Evolutionary conservation across 2,113 vertebrate species (phyloP).

Genomic region (Cromileptes altivelis): DNA sequence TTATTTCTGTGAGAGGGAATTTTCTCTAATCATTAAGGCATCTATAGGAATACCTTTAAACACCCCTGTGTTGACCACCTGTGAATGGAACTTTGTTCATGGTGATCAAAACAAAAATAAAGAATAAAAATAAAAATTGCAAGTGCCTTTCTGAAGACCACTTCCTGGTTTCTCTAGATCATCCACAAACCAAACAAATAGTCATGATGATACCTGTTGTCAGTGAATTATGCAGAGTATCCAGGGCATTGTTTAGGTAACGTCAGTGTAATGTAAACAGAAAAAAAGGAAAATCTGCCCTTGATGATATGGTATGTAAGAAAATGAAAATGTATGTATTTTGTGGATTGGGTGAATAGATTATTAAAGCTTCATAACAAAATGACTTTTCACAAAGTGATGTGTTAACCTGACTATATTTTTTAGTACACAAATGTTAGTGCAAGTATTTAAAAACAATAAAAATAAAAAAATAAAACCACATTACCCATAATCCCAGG

Average conservation of each 20-base stretch:
- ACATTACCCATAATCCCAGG: constrained; percentile 13
- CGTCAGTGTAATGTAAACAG: no score
- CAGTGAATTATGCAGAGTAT: not conserved
- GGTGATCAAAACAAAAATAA: no score
- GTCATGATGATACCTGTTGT: not conserved
- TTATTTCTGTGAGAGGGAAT: no score
- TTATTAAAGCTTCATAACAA: no score
- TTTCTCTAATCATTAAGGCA: no score
- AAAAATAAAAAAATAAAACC: not conserved
- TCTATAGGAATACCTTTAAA: no score
- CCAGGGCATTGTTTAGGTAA: not conserved
- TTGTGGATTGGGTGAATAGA: not conserved
- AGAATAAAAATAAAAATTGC: no score
- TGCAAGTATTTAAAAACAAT: not conserved
- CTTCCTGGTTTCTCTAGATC: not conserved
- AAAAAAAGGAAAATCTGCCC: no score
- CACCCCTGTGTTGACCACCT: no score
- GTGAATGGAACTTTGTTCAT: no score
- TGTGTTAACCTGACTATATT: not conserved
- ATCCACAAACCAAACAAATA: not conserved
- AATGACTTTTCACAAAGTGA: not conserved
- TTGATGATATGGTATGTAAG: no score
- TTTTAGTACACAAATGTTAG: not conserved
- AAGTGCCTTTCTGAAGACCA: not conserved
- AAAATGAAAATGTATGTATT: no score